Evolutionary conservation across 2,797 vertebrate genomes (phyloP).

Genomic region (Telmatherina bonti): DNA sequence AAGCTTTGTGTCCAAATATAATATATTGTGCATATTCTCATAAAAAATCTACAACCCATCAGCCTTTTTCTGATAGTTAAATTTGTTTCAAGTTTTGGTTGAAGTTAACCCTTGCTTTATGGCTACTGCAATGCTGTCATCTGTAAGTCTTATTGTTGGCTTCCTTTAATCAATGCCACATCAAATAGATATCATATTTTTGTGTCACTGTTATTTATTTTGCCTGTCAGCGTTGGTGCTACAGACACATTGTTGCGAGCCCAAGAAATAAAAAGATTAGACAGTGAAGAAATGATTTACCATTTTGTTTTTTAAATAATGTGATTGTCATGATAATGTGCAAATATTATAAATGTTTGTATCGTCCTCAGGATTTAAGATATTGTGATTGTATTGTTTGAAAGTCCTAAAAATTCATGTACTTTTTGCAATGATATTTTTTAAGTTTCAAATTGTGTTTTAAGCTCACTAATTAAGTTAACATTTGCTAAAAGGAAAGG

Average conservation of each 20-base stretch:
- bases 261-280: background rate
- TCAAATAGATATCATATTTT: background rate
- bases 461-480: background rate
- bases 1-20: background rate
- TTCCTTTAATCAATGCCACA: slow-evolving; percentile 1
- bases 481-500: background rate
- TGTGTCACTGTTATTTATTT: background rate
- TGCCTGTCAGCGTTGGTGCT: too few relatives aligned
- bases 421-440: background rate
- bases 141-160: background rate
- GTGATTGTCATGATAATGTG: background rate
- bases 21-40: background rate
- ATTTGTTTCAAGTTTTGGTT: background rate
- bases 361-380: background rate
- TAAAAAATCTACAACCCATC: background rate
- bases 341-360: background rate
- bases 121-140: background rate
- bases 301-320: background rate
- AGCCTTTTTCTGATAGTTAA: background rate
- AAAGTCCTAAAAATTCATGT: background rate
- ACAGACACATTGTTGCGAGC: background rate
- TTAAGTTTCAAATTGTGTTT: background rate
- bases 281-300: background rate
- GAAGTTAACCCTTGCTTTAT: background rate
- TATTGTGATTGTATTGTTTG: background rate